Conservation (phyloP, 2,888 invertebrate genomes). For the Psococerastis gibbosa region DNA sequence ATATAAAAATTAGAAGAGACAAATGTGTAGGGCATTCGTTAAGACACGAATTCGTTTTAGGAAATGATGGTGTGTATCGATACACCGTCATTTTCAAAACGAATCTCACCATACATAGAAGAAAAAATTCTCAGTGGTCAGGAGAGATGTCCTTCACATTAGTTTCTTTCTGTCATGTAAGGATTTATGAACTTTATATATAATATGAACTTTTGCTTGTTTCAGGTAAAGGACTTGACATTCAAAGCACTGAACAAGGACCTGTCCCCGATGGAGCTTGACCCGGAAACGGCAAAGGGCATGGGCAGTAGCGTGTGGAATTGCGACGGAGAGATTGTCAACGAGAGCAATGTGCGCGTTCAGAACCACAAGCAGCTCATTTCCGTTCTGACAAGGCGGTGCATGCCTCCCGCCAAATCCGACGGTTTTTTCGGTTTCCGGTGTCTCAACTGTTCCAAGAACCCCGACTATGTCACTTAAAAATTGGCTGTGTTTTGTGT, state of each 20-base stretch:
- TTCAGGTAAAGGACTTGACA: slow-evolving; percentile 32
- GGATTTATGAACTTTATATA: too few species aligned
- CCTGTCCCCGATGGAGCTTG: slow-evolving; percentile 18
- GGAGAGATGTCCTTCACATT: too few species aligned
- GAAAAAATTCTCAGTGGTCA: too few species aligned
- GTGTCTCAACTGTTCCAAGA: background rate
- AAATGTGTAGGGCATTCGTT: too few species aligned
- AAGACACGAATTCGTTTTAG: too few species aligned
- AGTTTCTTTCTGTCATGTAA: too few species aligned
- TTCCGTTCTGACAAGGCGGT: slow-evolving; percentile 1
- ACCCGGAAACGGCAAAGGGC: slow-evolving; percentile 19
- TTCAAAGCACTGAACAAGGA: slow-evolving; percentile 33
- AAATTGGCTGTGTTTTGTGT: too few species aligned
- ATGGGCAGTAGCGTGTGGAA: slow-evolving; percentile 46
- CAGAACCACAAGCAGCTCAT: background rate
- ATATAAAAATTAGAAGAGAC: too few species aligned
- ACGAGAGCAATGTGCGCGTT: background rate
- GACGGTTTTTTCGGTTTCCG: slow-evolving; percentile 1
- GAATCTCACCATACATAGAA: too few species aligned
- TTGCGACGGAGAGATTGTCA: slow-evolving; percentile 48
- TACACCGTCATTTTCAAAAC: too few species aligned
- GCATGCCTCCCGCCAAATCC: background rate
- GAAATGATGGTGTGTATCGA: too few species aligned
- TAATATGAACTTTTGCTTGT: background rate
- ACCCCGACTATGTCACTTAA: background rate